Base-by-base conservation (phyloP, 2,888 invertebrate species). In the Chouioia cunea region DNA sequence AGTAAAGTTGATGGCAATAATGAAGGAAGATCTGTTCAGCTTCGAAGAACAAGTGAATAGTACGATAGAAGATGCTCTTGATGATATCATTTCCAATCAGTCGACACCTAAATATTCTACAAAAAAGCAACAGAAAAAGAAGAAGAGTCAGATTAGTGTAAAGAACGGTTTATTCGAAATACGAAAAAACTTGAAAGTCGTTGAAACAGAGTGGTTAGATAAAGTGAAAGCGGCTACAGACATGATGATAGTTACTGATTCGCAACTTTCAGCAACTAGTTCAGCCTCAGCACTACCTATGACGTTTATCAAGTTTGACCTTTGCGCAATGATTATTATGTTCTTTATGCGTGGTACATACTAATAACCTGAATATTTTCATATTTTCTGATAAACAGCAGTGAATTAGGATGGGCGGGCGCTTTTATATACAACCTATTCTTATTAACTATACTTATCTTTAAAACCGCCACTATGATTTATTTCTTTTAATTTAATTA, bases 101-200 rank as follows among this genome's bases (percentile, higher is more conserved):
- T 70, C 75, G 4, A 44, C 73, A 14, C 53, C 70, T 15, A 68
- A 67, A 2, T 79, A 79, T 72, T 73, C 76, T 0, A 63, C 76
- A 0, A 72, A 71, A 74, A 12, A 64, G 15, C 57, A 65, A 18
- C 70, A 70, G 10, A 52, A 23, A 0, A 73, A 72, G 75, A 12
- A 64, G 12, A 59, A 65, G 20, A 70, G 65, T 8, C 47, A 23
- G 44, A 6, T 44, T 18, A 72, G 75, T 6, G 69, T 74, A 4
- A 74, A 69, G 22, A 66, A 73, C 58, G 70, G 76, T 50, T 79
- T 80, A 54, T 75, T 76, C 1, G 52, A 72, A 22, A 48, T 80
- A 20, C 77, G 73, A 52, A 57, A 73, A 0, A 73, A 78, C 22
- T 73, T 80, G 15, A 66, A 48, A 2, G 44, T 50, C 1, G 72